phyloP scores from a whole-genome alignment of 2,888 invertebrate species.

The Zonitis immaculata region DNA sequence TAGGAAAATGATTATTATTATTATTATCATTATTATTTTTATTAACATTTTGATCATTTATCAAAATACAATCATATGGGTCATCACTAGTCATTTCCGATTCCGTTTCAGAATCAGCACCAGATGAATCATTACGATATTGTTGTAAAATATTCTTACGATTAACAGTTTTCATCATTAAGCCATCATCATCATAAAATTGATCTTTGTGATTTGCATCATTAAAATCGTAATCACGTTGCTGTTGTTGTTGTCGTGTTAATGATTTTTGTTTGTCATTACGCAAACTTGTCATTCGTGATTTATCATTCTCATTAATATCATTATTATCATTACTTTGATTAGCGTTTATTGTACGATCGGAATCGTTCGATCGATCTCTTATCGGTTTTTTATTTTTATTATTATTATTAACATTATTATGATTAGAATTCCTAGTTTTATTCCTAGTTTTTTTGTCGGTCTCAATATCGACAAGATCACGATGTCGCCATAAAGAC shows the following conservation, averaged over 20 bases:
- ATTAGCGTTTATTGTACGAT: conserved; percentile 44
- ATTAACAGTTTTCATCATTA: conserved; percentile 67
- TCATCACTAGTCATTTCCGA: conserved; percentile 67
- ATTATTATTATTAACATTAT: no score
- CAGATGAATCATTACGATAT: conserved; percentile 58
- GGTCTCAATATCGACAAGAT: conserved; percentile 65
- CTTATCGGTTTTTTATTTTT: conserved; percentile 39
- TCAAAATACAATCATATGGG: conserved; percentile 77
- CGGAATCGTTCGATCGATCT: conserved; percentile 46
- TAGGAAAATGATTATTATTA: conserved; percentile 45
- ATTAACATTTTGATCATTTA: conserved; percentile 60
- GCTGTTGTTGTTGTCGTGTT: conserved; percentile 24
- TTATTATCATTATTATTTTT: conserved; percentile 39
- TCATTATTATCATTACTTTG: conserved; percentile 46
- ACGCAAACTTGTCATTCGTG: conserved; percentile 16
- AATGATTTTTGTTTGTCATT: conserved; percentile 27
- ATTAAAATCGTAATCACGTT: conserved; percentile 17
- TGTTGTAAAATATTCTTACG: conserved; percentile 68
- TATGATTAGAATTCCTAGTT: conserved; percentile 41
- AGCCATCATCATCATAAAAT: conserved; percentile 62
- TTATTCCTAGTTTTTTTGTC: conserved; percentile 54
- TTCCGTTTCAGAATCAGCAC: conserved; percentile 59
- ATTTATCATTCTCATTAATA: conserved; percentile 8
- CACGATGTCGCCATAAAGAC: conserved; percentile 82
- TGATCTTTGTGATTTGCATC: conserved; percentile 52